Conservation (phyloP, 2,113 vertebrate genomes). For the Gulo gulo region DNA sequence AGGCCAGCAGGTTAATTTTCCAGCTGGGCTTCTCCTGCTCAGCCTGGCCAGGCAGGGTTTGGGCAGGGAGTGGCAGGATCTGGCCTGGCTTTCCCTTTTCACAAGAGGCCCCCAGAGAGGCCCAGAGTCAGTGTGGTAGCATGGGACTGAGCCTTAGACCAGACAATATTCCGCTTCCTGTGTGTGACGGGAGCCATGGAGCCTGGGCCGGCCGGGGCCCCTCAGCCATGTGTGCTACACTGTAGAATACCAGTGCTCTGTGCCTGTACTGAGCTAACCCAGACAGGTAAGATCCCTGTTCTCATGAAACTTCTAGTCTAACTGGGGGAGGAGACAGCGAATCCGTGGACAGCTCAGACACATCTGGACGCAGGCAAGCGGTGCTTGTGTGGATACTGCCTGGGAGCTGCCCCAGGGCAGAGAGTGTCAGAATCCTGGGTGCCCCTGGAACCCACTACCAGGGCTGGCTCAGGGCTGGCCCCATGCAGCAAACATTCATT, state of each 20-base stretch:
- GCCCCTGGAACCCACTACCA: neutral
- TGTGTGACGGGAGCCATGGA: neutral
- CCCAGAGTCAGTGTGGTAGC: neutral
- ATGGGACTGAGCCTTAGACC: neutral
- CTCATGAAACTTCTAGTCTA: neutral
- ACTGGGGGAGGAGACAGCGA: neutral
- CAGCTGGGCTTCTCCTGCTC: neutral
- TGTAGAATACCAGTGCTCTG: neutral
- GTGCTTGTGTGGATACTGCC: neutral
- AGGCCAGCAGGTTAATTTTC: neutral
- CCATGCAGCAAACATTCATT: neutral
- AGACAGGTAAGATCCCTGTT: neutral
- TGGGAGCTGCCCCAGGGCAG: neutral
- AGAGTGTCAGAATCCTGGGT: neutral
- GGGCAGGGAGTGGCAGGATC: neutral
- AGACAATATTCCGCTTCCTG: neutral
- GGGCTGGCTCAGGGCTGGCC: neutral
- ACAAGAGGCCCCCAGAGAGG: neutral
- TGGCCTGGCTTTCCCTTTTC: neutral
- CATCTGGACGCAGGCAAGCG: neutral
- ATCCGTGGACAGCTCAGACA: neutral
- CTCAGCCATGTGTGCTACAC: neutral
- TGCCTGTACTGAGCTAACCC: neutral
- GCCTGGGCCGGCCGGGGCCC: neutral
- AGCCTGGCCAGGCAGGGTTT: neutral